Conservation (phyloP, 2,113 vertebrate species). For the Rhynchomys soricoides region DNA sequence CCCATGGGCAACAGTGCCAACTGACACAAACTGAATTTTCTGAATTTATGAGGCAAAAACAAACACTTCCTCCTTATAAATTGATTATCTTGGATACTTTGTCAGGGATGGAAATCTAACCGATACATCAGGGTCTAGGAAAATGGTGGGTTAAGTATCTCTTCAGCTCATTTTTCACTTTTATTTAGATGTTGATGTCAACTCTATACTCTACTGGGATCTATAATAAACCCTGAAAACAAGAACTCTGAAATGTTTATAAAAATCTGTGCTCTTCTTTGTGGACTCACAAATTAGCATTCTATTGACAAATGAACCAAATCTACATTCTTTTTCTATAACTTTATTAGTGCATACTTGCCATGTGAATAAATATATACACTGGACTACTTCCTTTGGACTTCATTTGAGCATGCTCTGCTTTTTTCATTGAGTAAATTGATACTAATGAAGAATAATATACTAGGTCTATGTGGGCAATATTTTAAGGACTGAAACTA, state of each 20-base stretch:
- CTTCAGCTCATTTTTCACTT: neutral
- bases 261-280: neutral
- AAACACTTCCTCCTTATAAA: neutral
- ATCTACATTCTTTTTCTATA: neutral
- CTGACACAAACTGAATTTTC: neutral
- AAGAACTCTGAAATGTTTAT: constrained; percentile 28
- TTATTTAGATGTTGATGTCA: constrained; percentile 13
- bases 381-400: neutral
- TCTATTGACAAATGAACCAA: neutral
- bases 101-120: neutral
- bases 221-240: constrained; percentile 42
- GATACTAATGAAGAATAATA: neutral
- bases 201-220: neutral
- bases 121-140: neutral
- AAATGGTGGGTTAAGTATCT: neutral
- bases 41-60: neutral
- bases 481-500: neutral
- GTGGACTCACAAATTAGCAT: neutral
- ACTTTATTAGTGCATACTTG: neutral
- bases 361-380: neutral
- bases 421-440: neutral
- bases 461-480: neutral
- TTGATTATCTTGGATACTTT: neutral
- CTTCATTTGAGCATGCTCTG: neutral
- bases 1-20: neutral